These are phyloP conservation scores for Drosophila guanche DNA, from an alignment of 1,140 invertebrate species.

Conservation along the genomic window DNA sequence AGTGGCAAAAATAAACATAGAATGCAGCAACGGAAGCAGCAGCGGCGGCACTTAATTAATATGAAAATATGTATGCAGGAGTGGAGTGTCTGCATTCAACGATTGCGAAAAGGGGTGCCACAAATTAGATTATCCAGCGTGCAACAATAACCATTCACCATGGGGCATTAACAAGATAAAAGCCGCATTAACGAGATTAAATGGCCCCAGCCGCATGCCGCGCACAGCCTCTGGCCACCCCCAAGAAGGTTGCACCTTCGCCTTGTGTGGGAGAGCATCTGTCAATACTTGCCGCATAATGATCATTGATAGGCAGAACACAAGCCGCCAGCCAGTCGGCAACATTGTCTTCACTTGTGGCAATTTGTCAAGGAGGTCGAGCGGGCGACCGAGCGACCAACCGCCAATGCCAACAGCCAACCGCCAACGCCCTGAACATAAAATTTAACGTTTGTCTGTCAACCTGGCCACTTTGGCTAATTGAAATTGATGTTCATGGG, in stretches of 20 bases:
- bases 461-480: conserved; percentile 81
- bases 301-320: conserved; percentile 49
- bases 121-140: conserved; percentile 66
- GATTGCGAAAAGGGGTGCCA: conserved; percentile 40
- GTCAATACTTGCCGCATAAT: conserved; percentile 56
- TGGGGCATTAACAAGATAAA: conserved; percentile 70
- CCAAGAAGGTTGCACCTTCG: not conserved
- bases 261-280: conserved; percentile 12
- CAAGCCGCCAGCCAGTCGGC: conserved; percentile 28
- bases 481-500: conserved; percentile 80
- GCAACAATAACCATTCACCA: conserved; percentile 46
- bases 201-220: conserved; percentile 34
- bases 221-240: no score
- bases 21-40: conserved; percentile 14
- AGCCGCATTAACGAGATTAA: conserved; percentile 77
- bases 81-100: conserved; percentile 9
- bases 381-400: no score
- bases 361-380: conserved; percentile 54
- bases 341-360: conserved; percentile 60
- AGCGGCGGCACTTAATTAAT: conserved; percentile 65
- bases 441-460: conserved; percentile 80
- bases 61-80: conserved; percentile 27
- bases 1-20: conserved; percentile 56
- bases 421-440: conserved; percentile 71
- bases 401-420: no score